These are phyloP conservation scores for Pangasius djambal DNA, from an alignment of 2,797 vertebrate genomes.

Conservation along the genomic window DNA sequence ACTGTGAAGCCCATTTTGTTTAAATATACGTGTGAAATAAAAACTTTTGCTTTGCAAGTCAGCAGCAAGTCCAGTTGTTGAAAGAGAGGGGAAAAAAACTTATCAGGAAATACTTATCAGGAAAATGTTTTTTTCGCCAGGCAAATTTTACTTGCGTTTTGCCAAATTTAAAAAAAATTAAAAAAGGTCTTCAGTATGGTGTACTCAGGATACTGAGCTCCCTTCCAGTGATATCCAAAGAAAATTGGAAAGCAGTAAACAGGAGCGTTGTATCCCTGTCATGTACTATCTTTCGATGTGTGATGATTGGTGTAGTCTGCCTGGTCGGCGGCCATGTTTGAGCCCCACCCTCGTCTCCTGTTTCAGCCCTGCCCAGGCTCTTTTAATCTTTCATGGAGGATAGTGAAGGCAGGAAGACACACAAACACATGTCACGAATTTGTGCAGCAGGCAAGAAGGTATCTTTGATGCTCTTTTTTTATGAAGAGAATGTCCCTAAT, in stretches of 20 bases:
- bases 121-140: neutral
- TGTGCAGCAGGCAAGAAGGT: no score
- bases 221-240: neutral
- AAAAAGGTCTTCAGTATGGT: neutral
- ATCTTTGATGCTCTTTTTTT: neutral
- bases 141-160: neutral
- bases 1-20: neutral
- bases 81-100: neutral
- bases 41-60: constrained; percentile 19
- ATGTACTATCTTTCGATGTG: neutral
- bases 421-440: constrained; percentile 2
- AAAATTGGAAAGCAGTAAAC: neutral
- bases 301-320: constrained; percentile 15
- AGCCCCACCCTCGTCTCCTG: constrained; percentile 10
- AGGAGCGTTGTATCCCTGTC: neutral
- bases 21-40: constrained; percentile 6
- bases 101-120: neutral
- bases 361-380: constrained; percentile 33
- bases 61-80: no score
- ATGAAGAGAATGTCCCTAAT: neutral
- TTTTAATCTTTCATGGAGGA: constrained; percentile 39
- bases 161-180: neutral
- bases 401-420: neutral
- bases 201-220: neutral
- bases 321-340: constrained; percentile 13